These are phyloP conservation scores for Melanchra persicariae DNA, from an alignment of 2,888 invertebrate species.

Conservation along the genomic window DNA sequence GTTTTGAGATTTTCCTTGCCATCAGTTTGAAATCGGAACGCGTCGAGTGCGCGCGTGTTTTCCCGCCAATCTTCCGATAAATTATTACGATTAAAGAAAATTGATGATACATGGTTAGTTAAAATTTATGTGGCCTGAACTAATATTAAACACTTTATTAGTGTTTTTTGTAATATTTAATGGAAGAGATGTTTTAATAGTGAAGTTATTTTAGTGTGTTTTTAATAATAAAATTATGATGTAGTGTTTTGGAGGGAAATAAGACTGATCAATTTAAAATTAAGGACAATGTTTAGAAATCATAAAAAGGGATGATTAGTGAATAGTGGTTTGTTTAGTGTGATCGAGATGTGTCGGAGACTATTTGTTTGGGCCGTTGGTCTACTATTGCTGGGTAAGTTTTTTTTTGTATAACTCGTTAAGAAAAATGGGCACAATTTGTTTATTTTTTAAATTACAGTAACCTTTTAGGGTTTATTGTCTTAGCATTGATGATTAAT, in stretches of 20 bases:
- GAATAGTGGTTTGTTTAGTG: slow-evolving; percentile 43
- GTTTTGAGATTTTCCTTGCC: slow-evolving; percentile 47
- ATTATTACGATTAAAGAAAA: slow-evolving; percentile 50
- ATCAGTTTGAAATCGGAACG: slow-evolving; percentile 52
- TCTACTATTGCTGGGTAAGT: slow-evolving; percentile 73
- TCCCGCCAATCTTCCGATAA: slow-evolving; percentile 33
- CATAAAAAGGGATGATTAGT: slow-evolving; percentile 40
- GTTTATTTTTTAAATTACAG: background rate
- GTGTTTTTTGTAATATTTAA: slow-evolving; percentile 22
- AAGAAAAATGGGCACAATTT: background rate
- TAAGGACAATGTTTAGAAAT: slow-evolving; percentile 35
- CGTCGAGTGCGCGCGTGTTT: slow-evolving; percentile 43
- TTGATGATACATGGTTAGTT: slow-evolving; percentile 25
- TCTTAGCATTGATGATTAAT: background rate
- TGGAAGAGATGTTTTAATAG: slow-evolving; percentile 16
- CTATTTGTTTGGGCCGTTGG: slow-evolving; percentile 67
- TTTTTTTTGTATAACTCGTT: background rate
- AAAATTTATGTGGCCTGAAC: slow-evolving; percentile 20
- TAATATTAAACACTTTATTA: slow-evolving; percentile 22
- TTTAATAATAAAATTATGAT: slow-evolving; percentile 40
- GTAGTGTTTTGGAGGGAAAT: slow-evolving; percentile 27
- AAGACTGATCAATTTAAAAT: slow-evolving; percentile 19
- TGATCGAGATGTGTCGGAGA: slow-evolving; percentile 70
- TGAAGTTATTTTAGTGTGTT: slow-evolving; percentile 15
- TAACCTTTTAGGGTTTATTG: background rate